Base-by-base conservation (phyloP, 2,888 invertebrate species). In the Rhorus exstirpatorius region DNA sequence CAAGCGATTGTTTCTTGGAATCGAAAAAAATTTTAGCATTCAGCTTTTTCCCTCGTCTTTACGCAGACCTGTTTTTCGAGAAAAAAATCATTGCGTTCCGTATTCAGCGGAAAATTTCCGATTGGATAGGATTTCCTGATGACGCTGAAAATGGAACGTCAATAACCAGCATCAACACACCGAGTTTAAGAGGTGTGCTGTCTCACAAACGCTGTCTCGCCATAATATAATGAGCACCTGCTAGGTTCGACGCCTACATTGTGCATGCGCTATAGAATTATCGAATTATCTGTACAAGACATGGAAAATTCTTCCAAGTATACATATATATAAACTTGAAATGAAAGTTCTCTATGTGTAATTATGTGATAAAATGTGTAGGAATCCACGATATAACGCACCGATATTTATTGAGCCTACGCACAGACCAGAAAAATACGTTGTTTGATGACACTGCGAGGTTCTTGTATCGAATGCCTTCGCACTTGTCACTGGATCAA, bases 151-250 rank as follows among this genome's bases (percentile, higher is more conserved):
- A 31, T 2, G 31, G 31, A 31, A 31, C 31, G 31, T 31, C 31
- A 6, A 6, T 31, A 3, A 31, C n/a, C n/a, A 31, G 31, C 6
- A 31, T 3, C 6, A 3, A 31, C 31, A 31, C n/a, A n/a, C n/a
- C n/a, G n/a, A 31, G 31, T 31, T 31, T 31, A 2, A 3, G 31
- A 3, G 6, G 31, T 31, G 67, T 58, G 35, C 49, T 49, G 76
- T 76, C 90, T 89, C 88, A 88, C 89, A 90, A 90, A 90, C 90
- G 90, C 89, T 90, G 90, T 90, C 90, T 86, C 76, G 46, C 90
- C 88, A 89, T 90, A 91, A 90, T 90, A 90, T 91, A 91, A 91
- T 91, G 90, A 91, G 91, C 90, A 91, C 91, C 90, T 91, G 91
- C 90, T 90, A 89, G 90, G 88, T 87, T 83, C 89, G 89, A 89